A percentile compares a stretch with the other conserved stretches of the same genome.
phyloP scores from a whole-genome alignment of 2,113 vertebrate genomes.

The Gymnogyps californianus region DNA sequence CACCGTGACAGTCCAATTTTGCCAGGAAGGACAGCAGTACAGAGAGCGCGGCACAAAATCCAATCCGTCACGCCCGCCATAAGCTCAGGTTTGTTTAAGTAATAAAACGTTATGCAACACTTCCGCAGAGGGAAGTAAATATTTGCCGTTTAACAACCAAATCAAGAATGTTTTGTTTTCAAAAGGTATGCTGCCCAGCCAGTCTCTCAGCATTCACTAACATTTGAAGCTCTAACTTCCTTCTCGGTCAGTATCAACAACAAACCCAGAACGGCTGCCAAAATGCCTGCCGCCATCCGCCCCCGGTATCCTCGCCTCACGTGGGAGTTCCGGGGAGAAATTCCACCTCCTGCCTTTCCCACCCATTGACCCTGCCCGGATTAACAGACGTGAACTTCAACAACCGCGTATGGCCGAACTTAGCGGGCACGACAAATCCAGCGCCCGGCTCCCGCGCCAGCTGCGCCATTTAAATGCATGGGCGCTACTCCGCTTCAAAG shows the following conservation, averaged over 20 bases:
- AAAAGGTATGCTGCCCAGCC: neutral
- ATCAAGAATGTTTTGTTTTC: neutral
- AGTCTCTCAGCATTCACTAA: neutral
- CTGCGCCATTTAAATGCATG: fast-evolving
- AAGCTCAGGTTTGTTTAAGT: neutral
- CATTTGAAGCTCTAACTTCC: neutral
- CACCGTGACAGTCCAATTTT: fast-evolving
- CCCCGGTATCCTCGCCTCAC: fast-evolving
- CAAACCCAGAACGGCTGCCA: neutral
- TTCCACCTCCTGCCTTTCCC: neutral
- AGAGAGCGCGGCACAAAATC: neutral
- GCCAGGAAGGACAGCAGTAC: neutral
- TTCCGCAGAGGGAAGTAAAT: neutral
- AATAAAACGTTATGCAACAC: neutral
- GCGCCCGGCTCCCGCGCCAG: neutral
- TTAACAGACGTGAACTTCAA: neutral
- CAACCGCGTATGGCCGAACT: fast-evolving
- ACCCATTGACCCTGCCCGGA: neutral
- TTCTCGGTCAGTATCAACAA: neutral
- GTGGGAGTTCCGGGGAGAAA: neutral
- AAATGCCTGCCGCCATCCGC: neutral
- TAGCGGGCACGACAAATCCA: fast-evolving
- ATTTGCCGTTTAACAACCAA: neutral
- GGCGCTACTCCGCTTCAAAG: neutral
- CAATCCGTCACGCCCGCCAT: neutral